Evolutionary conservation across 2,113 vertebrate species (phyloP).

Genomic region (Illadopsis cleaveri): DNA sequence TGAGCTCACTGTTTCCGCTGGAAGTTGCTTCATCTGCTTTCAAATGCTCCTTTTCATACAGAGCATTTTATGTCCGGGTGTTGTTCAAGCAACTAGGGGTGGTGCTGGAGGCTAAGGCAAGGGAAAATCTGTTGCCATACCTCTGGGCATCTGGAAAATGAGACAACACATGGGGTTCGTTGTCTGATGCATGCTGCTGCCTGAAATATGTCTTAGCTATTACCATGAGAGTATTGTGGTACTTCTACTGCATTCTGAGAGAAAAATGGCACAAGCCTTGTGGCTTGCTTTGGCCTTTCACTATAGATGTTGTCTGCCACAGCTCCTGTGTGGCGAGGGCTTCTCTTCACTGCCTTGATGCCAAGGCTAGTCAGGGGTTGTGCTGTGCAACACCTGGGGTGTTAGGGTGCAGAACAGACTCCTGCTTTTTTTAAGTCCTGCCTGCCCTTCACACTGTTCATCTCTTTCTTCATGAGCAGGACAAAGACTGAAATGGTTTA

Average conservation of each 20-base stretch:
- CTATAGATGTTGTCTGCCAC: fast-evolving
- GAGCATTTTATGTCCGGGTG: background rate
- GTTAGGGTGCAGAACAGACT: background rate
- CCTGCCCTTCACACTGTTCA: background rate
- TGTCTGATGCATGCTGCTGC: background rate
- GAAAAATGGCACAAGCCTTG: background rate
- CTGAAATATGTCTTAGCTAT: background rate
- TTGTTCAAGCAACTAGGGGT: background rate
- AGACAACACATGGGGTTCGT: background rate
- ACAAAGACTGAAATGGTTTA: background rate
- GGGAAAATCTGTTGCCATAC: background rate
- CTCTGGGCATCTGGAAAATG: background rate
- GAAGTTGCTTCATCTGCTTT: background rate
- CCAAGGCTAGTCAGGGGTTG: background rate
- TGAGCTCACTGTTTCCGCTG: background rate
- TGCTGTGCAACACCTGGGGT: background rate
- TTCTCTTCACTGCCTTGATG: background rate
- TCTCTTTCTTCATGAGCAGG: background rate
- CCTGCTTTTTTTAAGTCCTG: background rate
- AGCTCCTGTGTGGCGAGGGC: background rate
- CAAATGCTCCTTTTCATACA: background rate
- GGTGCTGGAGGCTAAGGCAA: background rate
- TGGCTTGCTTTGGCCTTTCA: background rate
- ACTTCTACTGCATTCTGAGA: background rate
- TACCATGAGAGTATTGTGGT: fast-evolving